These are phyloP conservation scores for Phania funesta DNA, from an alignment of 2,888 invertebrate species.

Conservation along the genomic window DNA sequence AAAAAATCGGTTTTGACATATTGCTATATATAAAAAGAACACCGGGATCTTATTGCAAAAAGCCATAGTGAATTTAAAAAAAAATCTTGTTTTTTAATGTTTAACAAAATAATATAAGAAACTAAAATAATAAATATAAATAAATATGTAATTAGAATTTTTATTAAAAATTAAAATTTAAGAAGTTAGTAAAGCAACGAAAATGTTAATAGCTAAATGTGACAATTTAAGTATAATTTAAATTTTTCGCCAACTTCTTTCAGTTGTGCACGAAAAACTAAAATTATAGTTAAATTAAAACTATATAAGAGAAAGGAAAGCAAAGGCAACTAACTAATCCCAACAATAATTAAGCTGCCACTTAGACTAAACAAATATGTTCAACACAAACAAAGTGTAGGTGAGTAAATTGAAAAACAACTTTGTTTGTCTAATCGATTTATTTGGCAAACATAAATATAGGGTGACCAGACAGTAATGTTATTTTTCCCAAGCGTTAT, in stretches of 20 bases:
- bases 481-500: no score
- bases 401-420: neutral
- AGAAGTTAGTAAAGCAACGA: neutral
- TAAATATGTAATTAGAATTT: no score
- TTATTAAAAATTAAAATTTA: neutral
- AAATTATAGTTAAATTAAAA: conserved; percentile 45
- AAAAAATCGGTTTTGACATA: no score
- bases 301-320: neutral
- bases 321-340: neutral
- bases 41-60: no score
- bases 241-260: neutral
- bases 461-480: no score
- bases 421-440: no score
- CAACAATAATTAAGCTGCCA: neutral
- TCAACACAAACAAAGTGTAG: neutral
- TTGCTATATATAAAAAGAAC: no score
- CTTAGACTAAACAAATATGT: neutral
- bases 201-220: conserved; percentile 11
- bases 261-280: neutral
- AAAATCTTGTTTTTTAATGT: no score
- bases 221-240: conserved; percentile 54
- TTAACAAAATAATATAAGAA: no score
- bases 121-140: no score
- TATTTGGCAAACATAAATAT: no score
- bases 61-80: no score